Conservation (phyloP, 2,888 invertebrate genomes). For the Corbicula japonica region DNA sequence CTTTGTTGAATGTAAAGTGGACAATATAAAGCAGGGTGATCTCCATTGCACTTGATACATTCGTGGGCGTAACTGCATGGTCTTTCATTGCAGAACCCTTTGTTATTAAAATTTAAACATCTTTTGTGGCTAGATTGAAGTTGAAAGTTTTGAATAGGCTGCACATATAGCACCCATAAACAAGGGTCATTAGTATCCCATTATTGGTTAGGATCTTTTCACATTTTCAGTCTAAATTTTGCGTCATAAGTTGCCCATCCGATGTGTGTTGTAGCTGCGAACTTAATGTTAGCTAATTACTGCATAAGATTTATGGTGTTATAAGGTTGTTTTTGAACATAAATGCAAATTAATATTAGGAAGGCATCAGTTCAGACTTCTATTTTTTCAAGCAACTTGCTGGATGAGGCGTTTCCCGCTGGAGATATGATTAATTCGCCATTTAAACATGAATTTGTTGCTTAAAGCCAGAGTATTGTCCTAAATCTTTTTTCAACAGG, state of each 20-base stretch:
- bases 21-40: not conserved
- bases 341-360: conserved; percentile 16
- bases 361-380: conserved; percentile 32
- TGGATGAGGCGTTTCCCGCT: not conserved
- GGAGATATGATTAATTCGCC: conserved; percentile 14
- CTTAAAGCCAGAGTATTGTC: no score
- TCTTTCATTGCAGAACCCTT: not conserved
- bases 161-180: conserved; percentile 16
- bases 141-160: not conserved
- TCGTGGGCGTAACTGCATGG: conserved; percentile 2
- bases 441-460: conserved; percentile 9
- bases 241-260: conserved; percentile 16
- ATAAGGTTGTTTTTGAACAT: conserved; percentile 5
- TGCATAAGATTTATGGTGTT: not conserved
- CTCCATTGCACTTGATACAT: not conserved
- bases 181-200: not conserved
- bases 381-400: conserved; percentile 10
- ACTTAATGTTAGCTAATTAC: conserved; percentile 26
- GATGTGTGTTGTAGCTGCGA: not conserved
- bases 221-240: conserved; percentile 16
- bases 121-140: not conserved
- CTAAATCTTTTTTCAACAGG: no score
- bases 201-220: not conserved
- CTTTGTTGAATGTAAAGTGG: not conserved
- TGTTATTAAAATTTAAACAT: conserved; percentile 7